Base-by-base conservation (phyloP, 2,113 vertebrate genomes). In the Trichomycterus rosablanca region DNA sequence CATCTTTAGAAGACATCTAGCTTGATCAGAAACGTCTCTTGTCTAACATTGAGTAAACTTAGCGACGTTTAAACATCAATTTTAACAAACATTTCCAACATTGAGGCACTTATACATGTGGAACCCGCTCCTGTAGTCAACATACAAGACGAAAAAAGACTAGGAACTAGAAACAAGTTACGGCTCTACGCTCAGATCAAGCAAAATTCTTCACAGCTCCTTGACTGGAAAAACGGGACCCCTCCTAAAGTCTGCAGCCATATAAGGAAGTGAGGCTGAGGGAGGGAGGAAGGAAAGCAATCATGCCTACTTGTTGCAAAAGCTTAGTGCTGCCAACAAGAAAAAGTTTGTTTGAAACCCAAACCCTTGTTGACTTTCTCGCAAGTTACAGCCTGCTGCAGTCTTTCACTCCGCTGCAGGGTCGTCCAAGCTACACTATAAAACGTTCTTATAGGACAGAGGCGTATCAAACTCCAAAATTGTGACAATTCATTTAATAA, bases 281-380 rank as follows among this genome's bases (percentile, higher is more conserved):
- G 57, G 44, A 66, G 57, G 16, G 14, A 45, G 54, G 56, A 14
- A 50, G 48, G 26, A 65, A 16, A 37, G 40, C 45, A 72, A 51
- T 76, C 63, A 62, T 69, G 70, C 43, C 35, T 68, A 68, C 73
- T 69, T 75, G 63, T 75, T 76, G 74, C 67, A 80, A 84, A 79
- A 52, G 60, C 78, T 73, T 49, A 63, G 56, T 52, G 56, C 32
- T 53, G 74, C 49, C 70, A 74, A 73, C 67, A 66, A 71, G 67
- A 80, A 74, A 75, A 55, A 37, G 51, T 76, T 52, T 69, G 68
- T 77, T 68, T 75, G 66, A 60, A 67, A 72, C 59, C 8, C 49
- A 58, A 75, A 73, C 52, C 23, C 60, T 58, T 59, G 71, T 75
- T 81, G 57, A 46, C 79, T 78, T 81, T 78, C 75, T 64, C 79